phyloP scores from a whole-genome alignment of 2,888 invertebrate species.

The Thera obeliscata region DNA sequence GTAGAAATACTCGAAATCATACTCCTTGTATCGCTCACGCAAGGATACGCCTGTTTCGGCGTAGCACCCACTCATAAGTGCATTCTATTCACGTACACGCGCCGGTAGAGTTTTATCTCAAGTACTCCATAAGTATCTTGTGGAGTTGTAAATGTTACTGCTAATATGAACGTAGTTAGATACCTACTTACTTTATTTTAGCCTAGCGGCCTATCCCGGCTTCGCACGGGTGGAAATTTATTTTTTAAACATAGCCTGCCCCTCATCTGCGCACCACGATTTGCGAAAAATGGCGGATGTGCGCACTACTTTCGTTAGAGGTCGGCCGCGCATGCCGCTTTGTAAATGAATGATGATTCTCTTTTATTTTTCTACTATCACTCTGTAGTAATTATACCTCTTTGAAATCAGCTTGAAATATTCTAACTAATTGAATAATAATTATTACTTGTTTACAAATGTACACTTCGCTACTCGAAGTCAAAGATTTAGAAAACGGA shows the following conservation, averaged over 20 bases:
- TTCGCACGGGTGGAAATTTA: not conserved
- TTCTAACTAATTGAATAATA: too few relatives aligned
- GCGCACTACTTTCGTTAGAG: too few relatives aligned
- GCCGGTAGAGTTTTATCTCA: constrained; percentile 45
- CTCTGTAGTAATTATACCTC: too few relatives aligned
- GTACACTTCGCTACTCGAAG: too few relatives aligned
- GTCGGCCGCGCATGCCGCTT: too few relatives aligned
- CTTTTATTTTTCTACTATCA: too few relatives aligned
- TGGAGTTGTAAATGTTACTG: constrained; percentile 45
- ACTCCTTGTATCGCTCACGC: constrained; percentile 19
- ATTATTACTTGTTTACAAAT: too few relatives aligned
- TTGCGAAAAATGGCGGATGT: too few relatives aligned
- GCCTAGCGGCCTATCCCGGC: not conserved
- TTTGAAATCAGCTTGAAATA: too few relatives aligned
- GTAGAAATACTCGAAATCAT: not conserved
- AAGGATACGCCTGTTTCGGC: constrained; percentile 11
- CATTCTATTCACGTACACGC: constrained; percentile 46
- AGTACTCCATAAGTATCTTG: constrained; percentile 35
- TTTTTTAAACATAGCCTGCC: not conserved
- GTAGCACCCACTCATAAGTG: constrained; percentile 34
- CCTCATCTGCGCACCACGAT: too few relatives aligned
- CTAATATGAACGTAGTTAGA: constrained; percentile 42
- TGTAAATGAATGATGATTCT: too few relatives aligned
- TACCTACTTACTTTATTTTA: constrained; percentile 26
- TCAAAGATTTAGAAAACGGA: too few relatives aligned